Conservation (phyloP, 2,888 invertebrate species). For the Synanthedon tipuliformis region DNA sequence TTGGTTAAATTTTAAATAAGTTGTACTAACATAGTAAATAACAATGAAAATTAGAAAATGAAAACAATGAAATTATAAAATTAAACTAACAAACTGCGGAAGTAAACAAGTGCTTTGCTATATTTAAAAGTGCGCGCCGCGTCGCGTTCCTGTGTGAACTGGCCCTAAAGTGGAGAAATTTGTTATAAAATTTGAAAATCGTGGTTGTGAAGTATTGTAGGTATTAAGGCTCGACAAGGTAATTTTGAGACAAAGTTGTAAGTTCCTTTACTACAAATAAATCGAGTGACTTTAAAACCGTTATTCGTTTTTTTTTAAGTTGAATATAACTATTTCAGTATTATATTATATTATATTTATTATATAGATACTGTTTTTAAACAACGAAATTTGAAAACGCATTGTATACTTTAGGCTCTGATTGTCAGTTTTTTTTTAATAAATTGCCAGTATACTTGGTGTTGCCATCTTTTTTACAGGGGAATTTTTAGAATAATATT, state of each 20-base stretch:
- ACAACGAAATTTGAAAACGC: slow-evolving; percentile 20
- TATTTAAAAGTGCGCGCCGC: too few relatives aligned
- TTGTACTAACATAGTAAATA: too few relatives aligned
- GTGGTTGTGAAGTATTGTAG: slow-evolving; percentile 63
- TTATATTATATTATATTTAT: slow-evolving; percentile 3
- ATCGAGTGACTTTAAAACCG: slow-evolving; percentile 48
- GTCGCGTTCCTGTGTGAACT: too few relatives aligned
- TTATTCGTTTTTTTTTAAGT: slow-evolving; percentile 39
- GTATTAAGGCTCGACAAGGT: slow-evolving; percentile 10
- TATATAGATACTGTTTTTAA: slow-evolving; percentile 15
- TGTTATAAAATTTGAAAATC: slow-evolving; percentile 26
- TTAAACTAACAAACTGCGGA: too few relatives aligned
- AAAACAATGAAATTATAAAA: too few relatives aligned
- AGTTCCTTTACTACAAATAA: slow-evolving; percentile 40
- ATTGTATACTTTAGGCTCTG: background rate
- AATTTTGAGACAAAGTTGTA: slow-evolving; percentile 18
- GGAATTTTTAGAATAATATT: too few relatives aligned
- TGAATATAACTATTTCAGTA: slow-evolving; percentile 5
- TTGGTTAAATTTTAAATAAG: too few relatives aligned
- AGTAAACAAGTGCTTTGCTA: too few relatives aligned
- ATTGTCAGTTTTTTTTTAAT: background rate
- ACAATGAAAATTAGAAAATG: too few relatives aligned
- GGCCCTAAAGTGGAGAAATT: slow-evolving; percentile 20
- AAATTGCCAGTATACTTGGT: background rate
- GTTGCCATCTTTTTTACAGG: background rate